These are phyloP conservation scores for Sphaerophoria rueppellii DNA, from an alignment of 2,888 invertebrate genomes.

Conservation along the genomic window DNA sequence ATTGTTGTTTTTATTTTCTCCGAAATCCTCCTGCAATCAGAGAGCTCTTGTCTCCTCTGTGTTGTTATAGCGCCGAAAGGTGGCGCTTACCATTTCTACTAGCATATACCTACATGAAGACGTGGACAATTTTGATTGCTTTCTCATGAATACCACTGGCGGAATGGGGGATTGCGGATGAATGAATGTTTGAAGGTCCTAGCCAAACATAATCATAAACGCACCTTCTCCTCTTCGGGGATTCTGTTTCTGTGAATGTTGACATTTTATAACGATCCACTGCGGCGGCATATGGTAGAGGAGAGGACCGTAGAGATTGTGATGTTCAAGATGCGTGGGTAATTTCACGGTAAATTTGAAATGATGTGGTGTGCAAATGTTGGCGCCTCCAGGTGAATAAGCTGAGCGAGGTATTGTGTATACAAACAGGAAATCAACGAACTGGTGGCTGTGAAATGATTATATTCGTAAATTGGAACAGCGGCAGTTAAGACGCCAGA, in stretches of 20 bases:
- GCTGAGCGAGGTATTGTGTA: conserved; percentile 34
- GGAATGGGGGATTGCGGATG: conserved; percentile 17
- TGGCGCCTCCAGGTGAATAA: conserved; percentile 69
- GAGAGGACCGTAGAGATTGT: not conserved
- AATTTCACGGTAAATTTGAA: conserved; percentile 71
- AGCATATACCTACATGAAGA: not conserved
- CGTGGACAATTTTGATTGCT: conserved; percentile 55
- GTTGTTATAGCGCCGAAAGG: conserved; percentile 11
- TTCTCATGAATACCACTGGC: conserved; percentile 26
- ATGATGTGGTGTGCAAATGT: conserved; percentile 68
- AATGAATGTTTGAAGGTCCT: conserved; percentile 54
- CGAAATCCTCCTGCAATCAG: conserved; percentile 47
- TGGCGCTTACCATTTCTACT: conserved; percentile 49
- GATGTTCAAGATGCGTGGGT: conserved; percentile 63
- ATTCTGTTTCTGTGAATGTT: conserved; percentile 19
- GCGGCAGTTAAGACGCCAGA: conserved; percentile 39
- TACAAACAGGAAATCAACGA: conserved; percentile 67
- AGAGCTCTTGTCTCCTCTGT: not conserved
- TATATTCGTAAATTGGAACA: conserved; percentile 52
- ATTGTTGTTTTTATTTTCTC: conserved; percentile 33
- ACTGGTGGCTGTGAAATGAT: conserved; percentile 57
- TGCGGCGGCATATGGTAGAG: not conserved
- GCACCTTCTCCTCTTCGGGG: conserved; percentile 26
- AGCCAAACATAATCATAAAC: conserved; percentile 58
- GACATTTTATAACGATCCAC: conserved; percentile 38